Evolutionary conservation across 2,888 invertebrate genomes (phyloP).

Genomic region (Helleia helle): DNA sequence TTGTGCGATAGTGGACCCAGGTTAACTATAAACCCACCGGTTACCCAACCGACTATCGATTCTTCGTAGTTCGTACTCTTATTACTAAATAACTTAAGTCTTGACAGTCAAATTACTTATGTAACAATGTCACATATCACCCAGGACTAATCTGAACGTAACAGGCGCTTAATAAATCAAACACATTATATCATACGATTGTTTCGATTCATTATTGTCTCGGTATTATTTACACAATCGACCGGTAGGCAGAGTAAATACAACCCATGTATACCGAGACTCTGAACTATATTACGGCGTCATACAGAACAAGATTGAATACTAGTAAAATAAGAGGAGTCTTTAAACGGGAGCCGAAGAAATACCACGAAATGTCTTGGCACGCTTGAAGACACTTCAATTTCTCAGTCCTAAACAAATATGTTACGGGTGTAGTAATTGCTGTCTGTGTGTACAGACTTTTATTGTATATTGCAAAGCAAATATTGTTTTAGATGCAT

Average conservation of each 20-base stretch:
- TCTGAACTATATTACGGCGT: neutral
- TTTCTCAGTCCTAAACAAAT: constrained; percentile 71
- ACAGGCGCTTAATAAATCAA: constrained; percentile 61
- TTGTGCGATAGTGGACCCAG: too few species aligned
- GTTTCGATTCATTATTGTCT: constrained; percentile 63
- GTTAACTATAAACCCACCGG: too few species aligned
- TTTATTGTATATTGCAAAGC: constrained; percentile 68
- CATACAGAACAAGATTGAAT: neutral
- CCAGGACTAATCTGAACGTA: neutral
- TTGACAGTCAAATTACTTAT: too few species aligned
- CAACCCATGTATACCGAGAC: neutral
- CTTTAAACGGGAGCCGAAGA: constrained; percentile 30
- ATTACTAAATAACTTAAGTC: too few species aligned
- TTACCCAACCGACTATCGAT: too few species aligned
- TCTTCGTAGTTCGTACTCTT: too few species aligned
- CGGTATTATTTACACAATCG: constrained; percentile 56
- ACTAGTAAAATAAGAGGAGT: constrained; percentile 9
- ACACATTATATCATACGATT: constrained; percentile 55
- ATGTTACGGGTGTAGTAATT: constrained; percentile 69
- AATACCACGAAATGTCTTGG: constrained; percentile 60
- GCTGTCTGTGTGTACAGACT: constrained; percentile 65
- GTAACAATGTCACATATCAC: too few species aligned
- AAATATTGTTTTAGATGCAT: constrained; percentile 69
- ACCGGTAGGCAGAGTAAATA: constrained; percentile 35
- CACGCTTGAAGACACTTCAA: constrained; percentile 67